A percentile compares a stretch with the other conserved stretches of the same genome.
Evolutionary conservation across 2,113 vertebrate genomes (phyloP).

Genomic region (Otis tarda): DNA sequence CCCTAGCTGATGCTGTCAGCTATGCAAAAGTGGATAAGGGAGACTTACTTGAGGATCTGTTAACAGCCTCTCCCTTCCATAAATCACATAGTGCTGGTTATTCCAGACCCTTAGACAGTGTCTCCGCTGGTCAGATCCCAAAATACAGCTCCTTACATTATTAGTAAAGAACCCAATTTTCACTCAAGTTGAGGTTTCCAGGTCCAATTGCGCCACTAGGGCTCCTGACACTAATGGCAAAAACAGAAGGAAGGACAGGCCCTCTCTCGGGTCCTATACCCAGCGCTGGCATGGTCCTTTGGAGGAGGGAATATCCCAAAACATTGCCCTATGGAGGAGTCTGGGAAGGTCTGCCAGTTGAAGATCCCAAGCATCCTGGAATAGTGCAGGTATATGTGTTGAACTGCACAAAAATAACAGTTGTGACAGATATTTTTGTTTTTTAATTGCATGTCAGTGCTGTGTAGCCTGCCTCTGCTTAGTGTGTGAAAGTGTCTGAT

Average conservation of each 20-base stretch:
- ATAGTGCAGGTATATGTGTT: not conserved
- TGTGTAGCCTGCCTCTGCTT: not conserved
- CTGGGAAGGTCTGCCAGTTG: not conserved
- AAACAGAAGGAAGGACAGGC: not conserved
- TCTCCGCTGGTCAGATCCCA: not conserved
- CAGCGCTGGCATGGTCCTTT: not conserved
- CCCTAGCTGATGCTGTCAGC: not conserved
- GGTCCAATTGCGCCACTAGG: not conserved
- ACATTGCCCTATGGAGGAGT: accelerated
- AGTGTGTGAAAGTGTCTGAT: not conserved
- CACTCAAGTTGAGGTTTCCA: not conserved
- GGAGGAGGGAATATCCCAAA: not conserved
- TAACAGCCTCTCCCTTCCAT: not conserved
- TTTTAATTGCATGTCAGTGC: not conserved
- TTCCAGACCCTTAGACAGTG: not conserved
- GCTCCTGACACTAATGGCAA: not conserved
- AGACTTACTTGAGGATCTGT: not conserved
- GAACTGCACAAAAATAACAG: not conserved
- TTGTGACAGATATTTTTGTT: not conserved
- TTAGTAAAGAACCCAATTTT: not conserved
- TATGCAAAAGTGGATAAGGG: not conserved
- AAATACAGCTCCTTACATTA: not conserved
- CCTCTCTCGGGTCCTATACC: not conserved
- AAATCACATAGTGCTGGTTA: not conserved
- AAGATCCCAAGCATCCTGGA: not conserved